phyloP scores from a whole-genome alignment of 1,140 invertebrate genomes.

The Apocrypta bakeri region DNA sequence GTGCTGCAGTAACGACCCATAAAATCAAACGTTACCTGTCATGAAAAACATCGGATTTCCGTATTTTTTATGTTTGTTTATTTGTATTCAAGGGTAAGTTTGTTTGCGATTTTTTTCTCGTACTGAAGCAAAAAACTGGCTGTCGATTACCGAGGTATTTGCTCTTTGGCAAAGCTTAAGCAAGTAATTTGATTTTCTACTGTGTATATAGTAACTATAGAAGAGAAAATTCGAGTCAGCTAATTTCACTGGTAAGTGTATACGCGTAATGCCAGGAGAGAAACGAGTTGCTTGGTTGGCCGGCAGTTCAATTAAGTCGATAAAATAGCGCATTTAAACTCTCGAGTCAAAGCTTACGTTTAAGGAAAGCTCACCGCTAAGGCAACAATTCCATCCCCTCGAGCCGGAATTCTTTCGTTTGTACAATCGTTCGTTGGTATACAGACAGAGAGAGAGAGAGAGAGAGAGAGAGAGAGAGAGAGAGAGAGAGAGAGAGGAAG shows the following conservation, averaged over 20 bases:
- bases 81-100: background rate
- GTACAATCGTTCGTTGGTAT: background rate
- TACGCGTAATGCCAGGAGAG: background rate
- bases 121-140: background rate
- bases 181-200: background rate
- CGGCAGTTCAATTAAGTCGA: conserved; percentile 23
- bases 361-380: background rate
- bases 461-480: too few relatives aligned
- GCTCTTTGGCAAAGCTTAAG: background rate
- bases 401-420: conserved; percentile 38
- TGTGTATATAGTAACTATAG: background rate
- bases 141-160: background rate
- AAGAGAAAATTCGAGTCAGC: background rate
- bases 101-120: background rate
- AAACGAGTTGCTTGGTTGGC: background rate
- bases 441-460: background rate
- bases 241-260: background rate
- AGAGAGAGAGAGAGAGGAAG: background rate
- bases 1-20: conserved; percentile 25
- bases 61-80: conserved; percentile 29
- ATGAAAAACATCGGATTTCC: conserved; percentile 47
- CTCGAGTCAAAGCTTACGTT: background rate
- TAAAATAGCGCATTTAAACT: conserved; percentile 18
- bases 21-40: conserved; percentile 53
- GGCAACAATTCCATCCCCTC: conserved; percentile 5